Evolutionary conservation across 1,140 invertebrate species (phyloP).

Genomic region (Pseudomyrmex flavicornis): DNA sequence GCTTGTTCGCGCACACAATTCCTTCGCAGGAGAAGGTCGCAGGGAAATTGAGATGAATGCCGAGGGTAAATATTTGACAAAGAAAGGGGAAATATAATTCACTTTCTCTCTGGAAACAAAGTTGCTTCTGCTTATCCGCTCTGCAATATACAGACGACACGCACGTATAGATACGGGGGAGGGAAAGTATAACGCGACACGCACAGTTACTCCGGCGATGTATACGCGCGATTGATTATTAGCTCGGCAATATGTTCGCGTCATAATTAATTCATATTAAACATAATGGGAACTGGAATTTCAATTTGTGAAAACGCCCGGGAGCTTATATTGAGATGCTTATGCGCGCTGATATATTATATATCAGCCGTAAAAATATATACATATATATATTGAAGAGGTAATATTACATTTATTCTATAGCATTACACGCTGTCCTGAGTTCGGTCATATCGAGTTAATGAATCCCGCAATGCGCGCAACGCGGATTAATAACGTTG

Average conservation of each 20-base stretch:
- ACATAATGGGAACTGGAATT: constrained; percentile 7
- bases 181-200: background rate
- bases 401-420: background rate
- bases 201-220: background rate
- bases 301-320: background rate
- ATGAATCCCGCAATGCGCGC: background rate
- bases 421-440: background rate
- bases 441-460: background rate
- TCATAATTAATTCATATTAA: constrained; percentile 31
- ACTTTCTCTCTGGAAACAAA: background rate
- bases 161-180: no score
- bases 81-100: constrained; percentile 20
- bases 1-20: background rate
- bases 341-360: background rate
- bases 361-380: background rate
- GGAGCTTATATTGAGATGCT: constrained; percentile 5
- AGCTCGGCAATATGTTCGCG: background rate
- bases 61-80: constrained; percentile 62
- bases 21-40: background rate
- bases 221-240: constrained; percentile 12
- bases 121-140: background rate
- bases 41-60: constrained; percentile 54
- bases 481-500: constrained; percentile 29
- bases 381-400: background rate
- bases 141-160: background rate